Conservation (phyloP, 2,888 invertebrate genomes). For the Eledona agricola region DNA sequence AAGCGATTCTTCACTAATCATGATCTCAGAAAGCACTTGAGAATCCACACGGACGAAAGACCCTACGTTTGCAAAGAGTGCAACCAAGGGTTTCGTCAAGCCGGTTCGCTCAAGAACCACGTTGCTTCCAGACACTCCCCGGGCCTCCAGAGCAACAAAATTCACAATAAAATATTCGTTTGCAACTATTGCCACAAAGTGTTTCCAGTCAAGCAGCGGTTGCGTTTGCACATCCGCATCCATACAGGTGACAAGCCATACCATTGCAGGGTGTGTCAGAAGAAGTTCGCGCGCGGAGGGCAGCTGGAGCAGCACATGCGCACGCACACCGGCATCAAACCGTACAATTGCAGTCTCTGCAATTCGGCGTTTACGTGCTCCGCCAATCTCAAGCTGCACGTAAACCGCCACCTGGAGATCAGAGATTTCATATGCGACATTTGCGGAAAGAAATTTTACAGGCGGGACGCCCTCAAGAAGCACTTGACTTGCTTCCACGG, state of each 20-base stretch:
- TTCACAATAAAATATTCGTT: slow-evolving; percentile 67
- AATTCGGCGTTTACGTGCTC: slow-evolving; percentile 75
- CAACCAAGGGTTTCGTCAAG: slow-evolving; percentile 70
- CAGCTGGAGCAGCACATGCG: slow-evolving; percentile 79
- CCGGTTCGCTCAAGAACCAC: slow-evolving; percentile 73
- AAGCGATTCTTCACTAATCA: slow-evolving; percentile 72
- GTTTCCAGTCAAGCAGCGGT: slow-evolving; percentile 79
- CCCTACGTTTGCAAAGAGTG: slow-evolving; percentile 72
- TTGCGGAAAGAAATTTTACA: slow-evolving; percentile 80
- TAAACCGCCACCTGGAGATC: slow-evolving; percentile 76
- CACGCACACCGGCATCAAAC: slow-evolving; percentile 77
- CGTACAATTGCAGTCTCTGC: slow-evolving; percentile 77
- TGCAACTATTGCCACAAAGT: slow-evolving; percentile 80
- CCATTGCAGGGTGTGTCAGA: slow-evolving; percentile 70
- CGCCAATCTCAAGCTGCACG: slow-evolving; percentile 70
- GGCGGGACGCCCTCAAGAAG: slow-evolving; percentile 77
- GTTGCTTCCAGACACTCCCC: slow-evolving; percentile 66
- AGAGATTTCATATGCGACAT: slow-evolving; percentile 81
- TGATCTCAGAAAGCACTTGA: slow-evolving; percentile 73
- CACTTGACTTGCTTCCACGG: slow-evolving; percentile 81
- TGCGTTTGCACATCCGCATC: slow-evolving; percentile 75
- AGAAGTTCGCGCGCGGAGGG: slow-evolving; percentile 76
- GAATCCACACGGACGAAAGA: slow-evolving; percentile 72
- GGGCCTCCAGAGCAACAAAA: slow-evolving; percentile 57
- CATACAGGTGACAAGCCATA: slow-evolving; percentile 79